These are phyloP conservation scores for Dendrolimus houi DNA, from an alignment of 2,888 invertebrate genomes.

Conservation along the genomic window DNA sequence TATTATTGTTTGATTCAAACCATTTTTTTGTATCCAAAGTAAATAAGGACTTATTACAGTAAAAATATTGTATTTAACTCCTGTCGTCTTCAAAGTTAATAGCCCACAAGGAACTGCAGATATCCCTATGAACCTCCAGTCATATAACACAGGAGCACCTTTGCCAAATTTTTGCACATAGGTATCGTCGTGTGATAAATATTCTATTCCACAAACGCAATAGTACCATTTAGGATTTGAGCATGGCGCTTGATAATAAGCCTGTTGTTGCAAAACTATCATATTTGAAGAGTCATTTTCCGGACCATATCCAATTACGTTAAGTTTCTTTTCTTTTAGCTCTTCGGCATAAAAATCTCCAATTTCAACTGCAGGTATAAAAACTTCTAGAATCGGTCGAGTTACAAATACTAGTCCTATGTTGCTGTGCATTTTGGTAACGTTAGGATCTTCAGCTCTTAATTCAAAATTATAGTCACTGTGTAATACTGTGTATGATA, in stretches of 20 bases:
- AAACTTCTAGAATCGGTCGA: constrained; percentile 27
- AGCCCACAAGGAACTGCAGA: constrained; percentile 33
- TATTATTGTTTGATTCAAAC: constrained; percentile 6
- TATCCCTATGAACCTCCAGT: constrained; percentile 35
- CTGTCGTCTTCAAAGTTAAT: constrained; percentile 17
- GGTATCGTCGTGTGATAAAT: constrained; percentile 14
- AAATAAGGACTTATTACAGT: constrained; percentile 46
- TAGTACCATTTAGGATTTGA: constrained; percentile 51
- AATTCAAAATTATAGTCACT: constrained; percentile 34
- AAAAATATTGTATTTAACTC: constrained; percentile 41
- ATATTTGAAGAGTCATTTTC: constrained; percentile 13
- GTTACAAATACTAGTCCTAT: constrained; percentile 41
- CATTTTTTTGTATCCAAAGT: constrained; percentile 41
- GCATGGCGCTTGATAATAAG: constrained; percentile 40
- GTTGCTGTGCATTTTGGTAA: constrained; percentile 40
- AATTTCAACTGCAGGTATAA: constrained; percentile 26
- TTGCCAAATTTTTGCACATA: constrained; percentile 37
- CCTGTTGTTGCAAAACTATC: constrained; percentile 33
- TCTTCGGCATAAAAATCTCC: constrained; percentile 38
- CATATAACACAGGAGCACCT: constrained; percentile 43
- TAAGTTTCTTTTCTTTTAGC: constrained; percentile 28
- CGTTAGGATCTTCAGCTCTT: constrained; percentile 21
- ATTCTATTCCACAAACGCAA: constrained; percentile 48
- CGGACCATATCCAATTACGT: constrained; percentile 39
- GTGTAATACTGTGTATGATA: constrained; percentile 30